These are phyloP conservation scores for Malurus alboscapulatus DNA, from an alignment of 2,113 vertebrate genomes.

Conservation along the genomic window DNA sequence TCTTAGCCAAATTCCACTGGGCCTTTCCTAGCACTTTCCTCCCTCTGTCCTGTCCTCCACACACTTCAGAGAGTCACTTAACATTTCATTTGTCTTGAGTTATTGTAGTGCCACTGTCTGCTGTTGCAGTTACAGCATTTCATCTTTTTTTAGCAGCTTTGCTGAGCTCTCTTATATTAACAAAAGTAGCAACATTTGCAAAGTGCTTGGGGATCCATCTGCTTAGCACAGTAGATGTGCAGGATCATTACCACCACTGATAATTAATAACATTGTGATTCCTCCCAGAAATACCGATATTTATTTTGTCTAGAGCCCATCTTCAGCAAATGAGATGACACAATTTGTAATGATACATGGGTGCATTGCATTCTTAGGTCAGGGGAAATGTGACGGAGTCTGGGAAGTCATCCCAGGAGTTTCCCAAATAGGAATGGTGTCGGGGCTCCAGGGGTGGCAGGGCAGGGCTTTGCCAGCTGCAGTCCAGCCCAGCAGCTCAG, in stretches of 20 bases:
- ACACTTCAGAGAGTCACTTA: neutral
- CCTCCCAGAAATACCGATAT: neutral
- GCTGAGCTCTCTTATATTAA: neutral
- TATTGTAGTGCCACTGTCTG: rapidly evolving
- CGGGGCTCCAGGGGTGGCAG: neutral
- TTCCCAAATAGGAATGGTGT: neutral
- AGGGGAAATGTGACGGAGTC: neutral
- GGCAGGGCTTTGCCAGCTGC: neutral
- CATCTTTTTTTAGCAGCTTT: neutral
- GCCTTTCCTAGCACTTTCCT: neutral
- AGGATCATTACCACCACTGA: neutral
- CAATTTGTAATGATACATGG: neutral
- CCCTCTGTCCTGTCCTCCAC: neutral
- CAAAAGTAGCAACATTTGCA: neutral
- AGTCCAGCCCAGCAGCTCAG: rapidly evolving
- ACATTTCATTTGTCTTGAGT: neutral
- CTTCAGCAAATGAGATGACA: neutral
- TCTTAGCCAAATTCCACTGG: neutral
- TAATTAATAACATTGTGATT: neutral
- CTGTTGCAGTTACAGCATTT: neutral
- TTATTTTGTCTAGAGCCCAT: neutral
- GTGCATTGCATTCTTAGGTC: neutral
- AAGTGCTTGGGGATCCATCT: neutral
- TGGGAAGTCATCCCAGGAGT: neutral
- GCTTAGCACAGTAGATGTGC: rapidly evolving